A percentile compares a stretch with the other conserved stretches of the same genome.
These are phyloP conservation scores for Zaprionus kolodkinae DNA, from an alignment of 1,140 invertebrate species.

Conservation along the genomic window DNA sequence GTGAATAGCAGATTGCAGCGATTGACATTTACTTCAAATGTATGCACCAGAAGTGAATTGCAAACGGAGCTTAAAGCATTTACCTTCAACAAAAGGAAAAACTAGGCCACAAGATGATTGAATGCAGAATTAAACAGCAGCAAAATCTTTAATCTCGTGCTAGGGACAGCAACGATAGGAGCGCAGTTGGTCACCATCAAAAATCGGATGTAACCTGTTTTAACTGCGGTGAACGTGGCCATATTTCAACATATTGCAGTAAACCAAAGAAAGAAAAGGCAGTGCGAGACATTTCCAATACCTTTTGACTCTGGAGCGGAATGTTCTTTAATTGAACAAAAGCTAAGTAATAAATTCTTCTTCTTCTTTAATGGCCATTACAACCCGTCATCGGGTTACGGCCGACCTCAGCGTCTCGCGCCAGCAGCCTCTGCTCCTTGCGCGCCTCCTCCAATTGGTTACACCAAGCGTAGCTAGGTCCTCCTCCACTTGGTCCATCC, in stretches of 20 bases:
- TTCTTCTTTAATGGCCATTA: no score
- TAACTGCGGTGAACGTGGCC: background rate
- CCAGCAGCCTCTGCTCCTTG: no score
- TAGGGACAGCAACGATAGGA: conserved; percentile 15
- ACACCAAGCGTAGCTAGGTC: no score
- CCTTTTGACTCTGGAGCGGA: background rate
- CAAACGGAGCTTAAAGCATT: no score
- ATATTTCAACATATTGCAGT: conserved; percentile 26
- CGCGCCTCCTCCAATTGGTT: no score
- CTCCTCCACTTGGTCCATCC: no score
- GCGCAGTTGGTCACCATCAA: conserved; percentile 6
- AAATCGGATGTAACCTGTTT: conserved; percentile 2
- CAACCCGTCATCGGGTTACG: no score
- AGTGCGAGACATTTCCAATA: conserved; percentile 5
- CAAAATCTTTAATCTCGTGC: conserved; percentile 24
- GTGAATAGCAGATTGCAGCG: conserved; percentile 7
- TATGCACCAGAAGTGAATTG: no score
- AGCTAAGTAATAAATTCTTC: background rate
- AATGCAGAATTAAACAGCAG: conserved; percentile 12
- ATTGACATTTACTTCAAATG: no score
- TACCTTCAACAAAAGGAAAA: conserved; percentile 26
- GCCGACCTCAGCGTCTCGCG: no score
- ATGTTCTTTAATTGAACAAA: background rate
- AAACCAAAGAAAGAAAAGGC: conserved; percentile 27
- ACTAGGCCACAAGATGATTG: conserved; percentile 22